Evolutionary conservation across 2,113 vertebrate genomes (phyloP).

Genomic region (Nestor notabilis): DNA sequence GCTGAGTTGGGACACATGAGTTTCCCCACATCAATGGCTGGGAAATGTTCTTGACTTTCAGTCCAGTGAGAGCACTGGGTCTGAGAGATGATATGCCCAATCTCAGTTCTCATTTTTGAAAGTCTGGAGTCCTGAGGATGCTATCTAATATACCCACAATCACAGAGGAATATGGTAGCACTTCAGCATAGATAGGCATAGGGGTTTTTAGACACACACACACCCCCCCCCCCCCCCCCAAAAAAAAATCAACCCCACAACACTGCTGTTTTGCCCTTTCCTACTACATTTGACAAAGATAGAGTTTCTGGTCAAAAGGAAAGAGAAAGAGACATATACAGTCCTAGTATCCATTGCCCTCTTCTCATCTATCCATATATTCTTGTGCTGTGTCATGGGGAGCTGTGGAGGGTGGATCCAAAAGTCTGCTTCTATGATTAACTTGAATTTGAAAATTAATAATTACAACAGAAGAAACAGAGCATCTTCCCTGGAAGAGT

Average conservation of each 20-base stretch:
- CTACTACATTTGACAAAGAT: background rate
- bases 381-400: background rate
- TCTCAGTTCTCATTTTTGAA: background rate
- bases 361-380: background rate
- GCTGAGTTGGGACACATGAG: background rate
- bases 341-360: background rate
- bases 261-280: background rate
- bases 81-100: background rate
- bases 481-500: background rate
- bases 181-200: background rate
- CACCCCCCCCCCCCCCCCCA: fast-evolving
- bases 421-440: background rate
- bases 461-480: background rate
- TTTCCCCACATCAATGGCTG: background rate
- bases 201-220: background rate
- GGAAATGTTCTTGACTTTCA: background rate
- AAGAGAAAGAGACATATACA: background rate
- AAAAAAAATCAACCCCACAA: background rate
- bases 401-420: background rate
- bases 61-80: background rate
- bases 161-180: background rate
- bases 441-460: background rate
- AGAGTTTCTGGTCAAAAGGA: slow-evolving; percentile 4
- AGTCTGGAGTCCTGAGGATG: background rate
- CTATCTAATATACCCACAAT: background rate